Evolutionary conservation across 2,888 invertebrate genomes (phyloP).

Genomic region (Marronus borbonicus): DNA sequence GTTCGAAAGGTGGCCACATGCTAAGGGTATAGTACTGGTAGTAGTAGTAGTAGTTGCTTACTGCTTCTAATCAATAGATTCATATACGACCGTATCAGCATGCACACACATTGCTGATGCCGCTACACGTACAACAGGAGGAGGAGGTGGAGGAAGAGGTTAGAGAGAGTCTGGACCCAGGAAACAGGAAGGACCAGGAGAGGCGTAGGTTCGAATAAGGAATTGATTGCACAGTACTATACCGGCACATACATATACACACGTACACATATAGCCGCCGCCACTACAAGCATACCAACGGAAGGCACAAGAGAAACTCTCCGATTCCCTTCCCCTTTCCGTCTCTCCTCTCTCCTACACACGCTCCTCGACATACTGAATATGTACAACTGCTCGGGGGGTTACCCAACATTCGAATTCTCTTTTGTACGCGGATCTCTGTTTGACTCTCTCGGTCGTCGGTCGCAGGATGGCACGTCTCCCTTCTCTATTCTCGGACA

Average conservation of each 20-base stretch:
- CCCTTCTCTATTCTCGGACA: constrained; percentile 51
- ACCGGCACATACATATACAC: constrained; percentile 57
- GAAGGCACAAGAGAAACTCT: constrained; percentile 45
- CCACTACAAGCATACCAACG: constrained; percentile 33
- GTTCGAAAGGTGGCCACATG: constrained; percentile 60
- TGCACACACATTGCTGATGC: constrained; percentile 64
- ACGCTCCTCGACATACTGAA: constrained; percentile 62
- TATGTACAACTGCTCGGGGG: constrained; percentile 62
- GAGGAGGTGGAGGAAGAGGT: constrained; percentile 44
- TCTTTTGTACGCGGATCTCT: constrained; percentile 48
- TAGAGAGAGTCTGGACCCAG: constrained; percentile 60
- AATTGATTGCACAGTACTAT: constrained; percentile 67
- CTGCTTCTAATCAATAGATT: constrained; percentile 67
- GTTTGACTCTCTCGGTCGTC: constrained; percentile 47
- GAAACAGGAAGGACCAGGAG: constrained; percentile 62
- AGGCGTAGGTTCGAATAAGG: constrained; percentile 65
- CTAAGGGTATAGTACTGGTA: constrained; percentile 55
- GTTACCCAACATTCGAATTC: constrained; percentile 49
- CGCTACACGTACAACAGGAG: constrained; percentile 41
- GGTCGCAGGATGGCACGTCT: constrained; percentile 45
- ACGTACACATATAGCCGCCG: constrained; percentile 16
- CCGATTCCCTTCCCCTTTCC: constrained; percentile 15
- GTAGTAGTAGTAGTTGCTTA: constrained; percentile 57
- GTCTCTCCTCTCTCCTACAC: constrained; percentile 20
- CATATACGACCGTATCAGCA: constrained; percentile 67